These are phyloP conservation scores for Perithous albicinctus DNA, from an alignment of 2,888 invertebrate species.

Conservation along the genomic window DNA sequence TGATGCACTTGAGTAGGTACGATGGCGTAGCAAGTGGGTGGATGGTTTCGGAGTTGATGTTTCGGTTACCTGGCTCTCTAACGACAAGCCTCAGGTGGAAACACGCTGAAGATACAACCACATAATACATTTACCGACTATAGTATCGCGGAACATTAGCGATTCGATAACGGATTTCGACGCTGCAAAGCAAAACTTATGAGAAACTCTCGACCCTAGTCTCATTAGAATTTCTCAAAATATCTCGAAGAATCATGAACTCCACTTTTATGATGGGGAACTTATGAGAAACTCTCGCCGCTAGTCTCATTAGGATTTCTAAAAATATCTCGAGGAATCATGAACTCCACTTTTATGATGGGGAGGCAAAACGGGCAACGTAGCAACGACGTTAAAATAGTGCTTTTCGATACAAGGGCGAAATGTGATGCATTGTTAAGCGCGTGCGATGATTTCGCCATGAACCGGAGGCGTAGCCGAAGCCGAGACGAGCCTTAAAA, in stretches of 20 bases:
- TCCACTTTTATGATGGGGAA: slow-evolving; percentile 9
- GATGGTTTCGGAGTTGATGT: background rate
- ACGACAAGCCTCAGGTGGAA: slow-evolving; percentile 1
- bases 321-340: too few species aligned
- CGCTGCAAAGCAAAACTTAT: background rate
- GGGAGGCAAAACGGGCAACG: too few species aligned
- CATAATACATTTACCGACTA: background rate
- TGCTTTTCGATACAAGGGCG: too few species aligned
- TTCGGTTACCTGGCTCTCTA: too few species aligned
- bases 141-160: background rate
- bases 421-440: too few species aligned
- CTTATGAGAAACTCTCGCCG: too few species aligned
- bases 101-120: slow-evolving; percentile 4
- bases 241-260: slow-evolving; percentile 2
- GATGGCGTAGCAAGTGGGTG: slow-evolving; percentile 4
- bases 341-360: too few species aligned
- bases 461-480: too few species aligned
- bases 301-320: too few species aligned
- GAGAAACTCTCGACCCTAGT: background rate
- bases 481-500: too few species aligned
- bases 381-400: too few species aligned
- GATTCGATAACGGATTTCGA: background rate
- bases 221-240: background rate
- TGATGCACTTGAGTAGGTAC: background rate
- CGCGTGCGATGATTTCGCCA: too few species aligned